Evolutionary conservation across 2,113 vertebrate species (phyloP).

Genomic region (Brienomyrus longianalis): DNA sequence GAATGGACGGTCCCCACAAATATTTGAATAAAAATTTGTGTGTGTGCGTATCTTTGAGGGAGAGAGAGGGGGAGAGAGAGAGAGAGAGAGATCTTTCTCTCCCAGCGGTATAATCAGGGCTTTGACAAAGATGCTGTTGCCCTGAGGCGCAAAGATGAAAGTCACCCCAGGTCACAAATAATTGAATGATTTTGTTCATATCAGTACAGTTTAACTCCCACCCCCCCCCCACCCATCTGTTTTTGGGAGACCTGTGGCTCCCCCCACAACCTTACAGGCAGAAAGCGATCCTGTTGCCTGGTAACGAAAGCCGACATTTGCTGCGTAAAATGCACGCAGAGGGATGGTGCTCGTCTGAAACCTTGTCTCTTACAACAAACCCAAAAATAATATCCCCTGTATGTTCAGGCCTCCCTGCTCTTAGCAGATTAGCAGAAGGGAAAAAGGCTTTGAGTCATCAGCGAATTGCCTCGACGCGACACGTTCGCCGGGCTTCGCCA

Average conservation of each 20-base stretch:
- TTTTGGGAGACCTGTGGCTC: not conserved
- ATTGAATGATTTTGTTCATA: conserved; percentile 20
- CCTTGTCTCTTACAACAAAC: not conserved
- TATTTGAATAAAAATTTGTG: not conserved
- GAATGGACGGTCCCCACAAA: not conserved
- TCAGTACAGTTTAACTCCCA: not conserved
- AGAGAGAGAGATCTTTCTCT: not conserved
- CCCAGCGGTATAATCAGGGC: not conserved
- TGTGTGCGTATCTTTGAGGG: not conserved
- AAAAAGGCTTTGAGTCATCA: not conserved
- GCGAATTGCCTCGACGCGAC: not conserved
- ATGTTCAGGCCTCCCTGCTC: not conserved
- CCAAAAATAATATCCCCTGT: not conserved
- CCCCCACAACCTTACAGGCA: not conserved
- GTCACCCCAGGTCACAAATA: conserved; percentile 10
- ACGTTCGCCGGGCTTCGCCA: not conserved
- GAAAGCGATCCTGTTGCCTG: not conserved
- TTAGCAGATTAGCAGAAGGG: not conserved
- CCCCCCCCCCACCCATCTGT: not conserved
- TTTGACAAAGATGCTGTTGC: not conserved
- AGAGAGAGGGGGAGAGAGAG: not conserved
- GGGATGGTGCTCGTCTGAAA: not conserved
- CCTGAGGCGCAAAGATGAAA: conserved; percentile 1
- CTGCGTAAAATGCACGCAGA: not conserved
- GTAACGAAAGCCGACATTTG: not conserved